Conservation (phyloP, 53 echinoderm and acorn worm genomes). For the Astropecten irregularis region DNA sequence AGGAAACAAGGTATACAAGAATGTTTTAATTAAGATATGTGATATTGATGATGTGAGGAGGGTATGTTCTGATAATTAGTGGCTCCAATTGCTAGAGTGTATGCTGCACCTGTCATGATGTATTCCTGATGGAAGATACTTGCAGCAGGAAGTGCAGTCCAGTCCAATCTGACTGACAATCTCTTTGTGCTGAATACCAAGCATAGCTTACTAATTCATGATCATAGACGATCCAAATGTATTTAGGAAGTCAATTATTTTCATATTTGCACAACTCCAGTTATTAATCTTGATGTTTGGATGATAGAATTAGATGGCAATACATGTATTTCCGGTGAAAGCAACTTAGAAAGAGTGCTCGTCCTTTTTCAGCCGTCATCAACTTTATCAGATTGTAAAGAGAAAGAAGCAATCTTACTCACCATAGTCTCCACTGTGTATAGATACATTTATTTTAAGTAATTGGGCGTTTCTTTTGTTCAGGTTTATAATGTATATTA, state of each 20-base stretch:
- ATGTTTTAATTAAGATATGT: conserved; percentile 57
- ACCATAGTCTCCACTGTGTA: background rate
- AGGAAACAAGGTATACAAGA: background rate
- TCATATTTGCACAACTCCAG: background rate
- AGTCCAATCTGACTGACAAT: background rate
- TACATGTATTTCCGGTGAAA: too few species aligned
- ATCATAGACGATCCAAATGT: conserved; percentile 14
- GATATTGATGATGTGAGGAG: conserved; percentile 5
- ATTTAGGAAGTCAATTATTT: conserved; percentile 11
- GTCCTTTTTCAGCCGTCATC: too few species aligned
- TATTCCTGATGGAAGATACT: background rate
- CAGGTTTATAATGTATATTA: conserved; percentile 14
- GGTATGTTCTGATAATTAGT: conserved; percentile 24
- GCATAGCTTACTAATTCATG: conserved; percentile 9
- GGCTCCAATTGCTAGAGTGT: background rate
- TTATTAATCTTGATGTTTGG: too few species aligned
- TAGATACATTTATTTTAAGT: background rate
- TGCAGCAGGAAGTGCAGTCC: too few species aligned
- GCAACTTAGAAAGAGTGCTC: background rate
- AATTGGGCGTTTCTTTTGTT: background rate
- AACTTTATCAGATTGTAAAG: too few species aligned
- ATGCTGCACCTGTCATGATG: conserved; percentile 28
- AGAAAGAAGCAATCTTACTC: too few species aligned
- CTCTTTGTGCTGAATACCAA: background rate
- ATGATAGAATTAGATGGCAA: too few species aligned